These are phyloP conservation scores for Etheostoma spectabile DNA, from an alignment of 2,113 vertebrate species.

Conservation along the genomic window DNA sequence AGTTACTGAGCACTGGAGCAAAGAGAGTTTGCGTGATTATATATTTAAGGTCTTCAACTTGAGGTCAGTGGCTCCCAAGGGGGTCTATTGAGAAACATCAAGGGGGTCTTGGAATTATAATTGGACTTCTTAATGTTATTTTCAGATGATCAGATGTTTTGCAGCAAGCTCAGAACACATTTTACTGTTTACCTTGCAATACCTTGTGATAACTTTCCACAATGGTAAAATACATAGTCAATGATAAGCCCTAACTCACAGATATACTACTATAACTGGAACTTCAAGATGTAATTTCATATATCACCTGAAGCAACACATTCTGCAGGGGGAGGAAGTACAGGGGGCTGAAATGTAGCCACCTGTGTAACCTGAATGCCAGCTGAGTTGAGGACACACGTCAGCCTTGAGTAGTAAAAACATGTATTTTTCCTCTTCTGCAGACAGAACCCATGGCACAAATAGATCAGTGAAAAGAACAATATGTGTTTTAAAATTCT, in stretches of 20 bases:
- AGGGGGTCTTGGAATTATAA: not conserved
- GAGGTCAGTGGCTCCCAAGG: not conserved
- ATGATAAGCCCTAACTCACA: not conserved
- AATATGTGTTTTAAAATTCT: not conserved
- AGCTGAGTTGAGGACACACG: not conserved
- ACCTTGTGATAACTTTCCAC: not conserved
- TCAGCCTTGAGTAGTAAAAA: slow-evolving; percentile 9
- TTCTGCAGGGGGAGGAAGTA: too few species aligned
- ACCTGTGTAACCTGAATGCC: not conserved
- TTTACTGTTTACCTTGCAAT: not conserved
- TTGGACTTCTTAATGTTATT: not conserved
- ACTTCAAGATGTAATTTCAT: not conserved
- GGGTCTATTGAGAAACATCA: not conserved
- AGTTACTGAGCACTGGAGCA: slow-evolving; percentile 20
- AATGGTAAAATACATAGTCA: not conserved
- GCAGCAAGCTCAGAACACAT: not conserved
- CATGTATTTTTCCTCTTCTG: not conserved
- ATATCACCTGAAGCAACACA: not conserved
- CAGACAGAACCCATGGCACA: not conserved
- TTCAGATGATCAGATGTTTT: not conserved
- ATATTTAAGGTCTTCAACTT: not conserved
- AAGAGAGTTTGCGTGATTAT: slow-evolving; percentile 6
- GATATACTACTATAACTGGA: not conserved
- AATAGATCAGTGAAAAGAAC: not conserved
- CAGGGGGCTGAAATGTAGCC: not conserved